These are phyloP conservation scores for Drosophila kepulauana DNA, from an alignment of 1,140 invertebrate species.

Conservation along the genomic window DNA sequence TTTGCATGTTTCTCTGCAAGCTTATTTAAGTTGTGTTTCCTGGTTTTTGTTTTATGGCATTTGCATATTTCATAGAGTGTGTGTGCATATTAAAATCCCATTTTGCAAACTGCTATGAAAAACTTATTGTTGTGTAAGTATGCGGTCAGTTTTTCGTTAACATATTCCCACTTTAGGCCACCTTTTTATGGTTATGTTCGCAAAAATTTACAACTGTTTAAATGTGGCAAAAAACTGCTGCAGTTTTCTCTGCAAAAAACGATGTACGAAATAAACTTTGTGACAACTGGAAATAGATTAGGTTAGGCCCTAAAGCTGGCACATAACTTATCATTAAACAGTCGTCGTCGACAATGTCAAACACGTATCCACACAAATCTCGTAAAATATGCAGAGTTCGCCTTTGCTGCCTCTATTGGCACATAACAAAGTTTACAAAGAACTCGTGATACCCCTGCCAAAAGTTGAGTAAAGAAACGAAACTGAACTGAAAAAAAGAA, in stretches of 20 bases:
- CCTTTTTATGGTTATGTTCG: slow-evolving; percentile 13
- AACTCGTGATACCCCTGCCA: slow-evolving; percentile 9
- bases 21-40: slow-evolving; percentile 20
- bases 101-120: slow-evolving; percentile 34
- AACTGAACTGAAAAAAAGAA: slow-evolving; percentile 8
- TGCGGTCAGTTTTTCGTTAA: slow-evolving; percentile 33
- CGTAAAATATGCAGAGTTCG: slow-evolving; percentile 10
- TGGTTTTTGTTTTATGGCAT: slow-evolving; percentile 35
- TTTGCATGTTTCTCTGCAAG: slow-evolving; percentile 6
- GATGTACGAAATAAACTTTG: neutral
- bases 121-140: slow-evolving; percentile 46
- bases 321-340: slow-evolving; percentile 5
- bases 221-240: too few species aligned
- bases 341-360: neutral
- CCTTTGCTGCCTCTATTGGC: neutral
- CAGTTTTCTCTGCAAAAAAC: neutral
- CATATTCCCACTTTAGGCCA: slow-evolving; percentile 11
- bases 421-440: slow-evolving; percentile 28
- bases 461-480: neutral
- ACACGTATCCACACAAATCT: neutral
- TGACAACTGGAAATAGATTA: neutral
- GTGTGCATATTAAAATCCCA: slow-evolving; percentile 49
- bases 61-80: slow-evolving; percentile 45
- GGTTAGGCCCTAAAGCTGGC: neutral
- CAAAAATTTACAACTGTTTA: slow-evolving; percentile 9